A percentile compares a stretch with the other conserved stretches of the same genome.
Conservation (phyloP, 2,888 invertebrate genomes). For the Harmothoe impar region DNA sequence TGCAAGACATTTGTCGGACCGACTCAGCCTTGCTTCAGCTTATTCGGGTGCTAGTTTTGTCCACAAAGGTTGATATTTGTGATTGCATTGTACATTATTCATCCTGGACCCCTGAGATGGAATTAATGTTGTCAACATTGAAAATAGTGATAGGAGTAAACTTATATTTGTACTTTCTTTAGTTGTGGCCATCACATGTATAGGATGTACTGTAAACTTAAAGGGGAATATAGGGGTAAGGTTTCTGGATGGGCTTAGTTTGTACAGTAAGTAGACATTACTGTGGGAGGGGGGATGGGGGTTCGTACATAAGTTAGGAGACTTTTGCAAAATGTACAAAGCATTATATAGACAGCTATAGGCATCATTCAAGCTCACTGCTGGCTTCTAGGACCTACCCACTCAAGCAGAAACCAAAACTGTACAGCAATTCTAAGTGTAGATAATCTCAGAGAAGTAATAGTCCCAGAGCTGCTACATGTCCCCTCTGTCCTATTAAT, state of each 20-base stretch:
- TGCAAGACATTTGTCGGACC: neutral
- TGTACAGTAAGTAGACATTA: neutral
- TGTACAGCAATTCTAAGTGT: conserved; percentile 14
- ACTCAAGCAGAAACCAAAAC: neutral
- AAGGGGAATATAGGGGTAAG: neutral
- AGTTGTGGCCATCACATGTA: neutral
- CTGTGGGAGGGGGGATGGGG: neutral
- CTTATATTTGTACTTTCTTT: neutral
- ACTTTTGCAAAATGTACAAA: conserved; percentile 15
- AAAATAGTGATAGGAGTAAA: neutral
- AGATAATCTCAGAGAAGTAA: neutral
- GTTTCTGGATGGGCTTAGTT: neutral
- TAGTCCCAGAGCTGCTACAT: neutral
- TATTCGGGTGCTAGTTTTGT: neutral
- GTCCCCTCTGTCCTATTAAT: neutral
- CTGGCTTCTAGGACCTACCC: neutral
- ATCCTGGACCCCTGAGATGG: conserved; percentile 4
- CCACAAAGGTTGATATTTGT: neutral
- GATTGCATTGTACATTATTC: neutral
- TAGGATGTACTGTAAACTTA: neutral
- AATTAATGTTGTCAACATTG: neutral
- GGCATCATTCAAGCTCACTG: neutral
- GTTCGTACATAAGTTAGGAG: neutral
- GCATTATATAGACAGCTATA: neutral
- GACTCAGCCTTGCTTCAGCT: neutral